Evolutionary conservation across 2,113 vertebrate species (phyloP).

Genomic region (Tenrec ecaudatus): DNA sequence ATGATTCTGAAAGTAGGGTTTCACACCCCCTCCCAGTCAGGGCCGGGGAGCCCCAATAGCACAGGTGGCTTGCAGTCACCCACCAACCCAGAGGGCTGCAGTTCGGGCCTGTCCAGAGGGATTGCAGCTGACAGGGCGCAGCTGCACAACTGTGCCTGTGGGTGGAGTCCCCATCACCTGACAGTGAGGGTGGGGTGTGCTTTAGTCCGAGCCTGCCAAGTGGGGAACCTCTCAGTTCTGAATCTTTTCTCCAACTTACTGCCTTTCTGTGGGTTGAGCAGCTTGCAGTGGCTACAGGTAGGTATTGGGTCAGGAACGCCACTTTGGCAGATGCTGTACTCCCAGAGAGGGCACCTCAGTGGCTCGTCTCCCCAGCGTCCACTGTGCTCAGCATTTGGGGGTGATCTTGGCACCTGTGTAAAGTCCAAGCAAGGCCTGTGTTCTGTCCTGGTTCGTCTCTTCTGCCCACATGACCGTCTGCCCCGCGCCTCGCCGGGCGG

Average conservation of each 20-base stretch:
- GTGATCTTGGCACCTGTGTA: too few relatives aligned
- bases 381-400: too few relatives aligned
- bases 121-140: background rate
- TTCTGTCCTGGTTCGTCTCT: conserved; percentile 64
- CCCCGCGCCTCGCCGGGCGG: background rate
- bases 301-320: fast-evolving
- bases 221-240: too few relatives aligned
- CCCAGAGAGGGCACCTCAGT: too few relatives aligned
- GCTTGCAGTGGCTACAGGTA: background rate
- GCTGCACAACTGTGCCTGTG: too few relatives aligned
- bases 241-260: too few relatives aligned
- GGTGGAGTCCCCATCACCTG: too few relatives aligned
- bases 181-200: too few relatives aligned
- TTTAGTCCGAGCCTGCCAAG: too few relatives aligned
- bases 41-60: background rate
- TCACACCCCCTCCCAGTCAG: background rate
- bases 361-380: too few relatives aligned
- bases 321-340: background rate
- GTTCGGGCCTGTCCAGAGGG: background rate
- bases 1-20: background rate
- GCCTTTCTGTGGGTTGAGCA: background rate
- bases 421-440: background rate
- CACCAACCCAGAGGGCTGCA: background rate
- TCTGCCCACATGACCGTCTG: conserved; percentile 68
- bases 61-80: background rate